Percentiles rank a stretch among this genome's conserved stretches.
phyloP scores from a whole-genome alignment of 2,113 vertebrate genomes.

The Rhodinocichla rosea region DNA sequence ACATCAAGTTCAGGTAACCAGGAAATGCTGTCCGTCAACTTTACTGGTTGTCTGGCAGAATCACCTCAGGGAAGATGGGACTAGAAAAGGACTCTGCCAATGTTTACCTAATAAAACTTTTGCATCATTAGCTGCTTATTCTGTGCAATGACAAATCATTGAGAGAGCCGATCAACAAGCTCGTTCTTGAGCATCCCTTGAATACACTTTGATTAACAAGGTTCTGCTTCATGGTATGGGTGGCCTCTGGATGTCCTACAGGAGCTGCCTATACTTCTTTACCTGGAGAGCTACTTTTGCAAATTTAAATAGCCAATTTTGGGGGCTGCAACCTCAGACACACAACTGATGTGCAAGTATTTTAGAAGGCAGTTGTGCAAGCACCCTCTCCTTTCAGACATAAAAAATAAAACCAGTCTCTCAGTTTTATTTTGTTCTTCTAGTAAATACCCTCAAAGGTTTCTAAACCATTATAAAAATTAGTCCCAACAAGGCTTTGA shows the following conservation, averaged over 20 bases:
- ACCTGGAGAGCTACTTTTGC: background rate
- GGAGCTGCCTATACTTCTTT: background rate
- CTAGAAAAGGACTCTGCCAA: background rate
- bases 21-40: background rate
- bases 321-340: fast-evolving
- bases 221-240: background rate
- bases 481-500: background rate
- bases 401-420: background rate
- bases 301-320: background rate
- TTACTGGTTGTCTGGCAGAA: background rate
- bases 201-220: background rate
- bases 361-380: background rate
- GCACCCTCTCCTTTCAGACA: background rate
- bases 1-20: background rate
- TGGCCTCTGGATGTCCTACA: background rate
- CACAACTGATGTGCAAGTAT: fast-evolving
- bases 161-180: background rate
- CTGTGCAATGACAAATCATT: background rate
- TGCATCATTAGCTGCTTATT: background rate
- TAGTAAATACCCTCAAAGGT: background rate
- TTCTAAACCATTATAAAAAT: background rate
- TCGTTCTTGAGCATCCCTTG: background rate
- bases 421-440: background rate
- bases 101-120: background rate
- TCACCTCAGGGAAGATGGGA: background rate